Evolutionary conservation across 2,888 invertebrate species (phyloP).

Genomic region (Amorpha juglandis): DNA sequence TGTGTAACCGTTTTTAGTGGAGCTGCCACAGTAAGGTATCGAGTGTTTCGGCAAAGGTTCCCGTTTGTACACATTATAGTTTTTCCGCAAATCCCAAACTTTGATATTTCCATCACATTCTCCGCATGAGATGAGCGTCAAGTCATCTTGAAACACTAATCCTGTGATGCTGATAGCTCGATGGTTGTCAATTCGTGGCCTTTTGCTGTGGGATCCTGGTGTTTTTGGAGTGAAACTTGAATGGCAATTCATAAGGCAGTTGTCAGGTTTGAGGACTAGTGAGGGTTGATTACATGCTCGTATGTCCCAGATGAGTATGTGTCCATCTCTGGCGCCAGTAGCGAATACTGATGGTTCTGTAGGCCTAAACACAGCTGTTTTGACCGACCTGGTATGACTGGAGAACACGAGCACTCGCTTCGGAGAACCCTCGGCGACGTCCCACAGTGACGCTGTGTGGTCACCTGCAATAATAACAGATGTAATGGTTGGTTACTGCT

Average conservation of each 20-base stretch:
- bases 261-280: constrained; percentile 86
- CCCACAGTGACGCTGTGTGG: constrained; percentile 92
- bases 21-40: constrained; percentile 89
- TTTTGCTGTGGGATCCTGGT: constrained; percentile 79
- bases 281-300: constrained; percentile 64
- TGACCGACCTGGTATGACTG: constrained; percentile 92
- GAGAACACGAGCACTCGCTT: constrained; percentile 84
- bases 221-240: constrained; percentile 74
- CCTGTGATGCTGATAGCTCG: constrained; percentile 91
- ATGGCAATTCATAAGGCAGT: constrained; percentile 88
- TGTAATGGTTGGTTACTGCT: no score
- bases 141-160: constrained; percentile 91
- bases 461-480: constrained; percentile 83
- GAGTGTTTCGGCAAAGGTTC: constrained; percentile 89
- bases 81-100: constrained; percentile 94
- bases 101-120: constrained; percentile 94
- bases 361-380: constrained; percentile 90
- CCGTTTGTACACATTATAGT: constrained; percentile 87
- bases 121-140: constrained; percentile 92
- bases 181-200: constrained; percentile 74
- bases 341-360: constrained; percentile 91
- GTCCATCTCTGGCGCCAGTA: constrained; percentile 94
- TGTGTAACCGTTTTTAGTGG: constrained; percentile 89
- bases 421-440: constrained; percentile 83
- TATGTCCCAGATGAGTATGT: constrained; percentile 93